These are phyloP conservation scores for Endomychus coccineus DNA, from an alignment of 2,888 invertebrate species.

Conservation along the genomic window DNA sequence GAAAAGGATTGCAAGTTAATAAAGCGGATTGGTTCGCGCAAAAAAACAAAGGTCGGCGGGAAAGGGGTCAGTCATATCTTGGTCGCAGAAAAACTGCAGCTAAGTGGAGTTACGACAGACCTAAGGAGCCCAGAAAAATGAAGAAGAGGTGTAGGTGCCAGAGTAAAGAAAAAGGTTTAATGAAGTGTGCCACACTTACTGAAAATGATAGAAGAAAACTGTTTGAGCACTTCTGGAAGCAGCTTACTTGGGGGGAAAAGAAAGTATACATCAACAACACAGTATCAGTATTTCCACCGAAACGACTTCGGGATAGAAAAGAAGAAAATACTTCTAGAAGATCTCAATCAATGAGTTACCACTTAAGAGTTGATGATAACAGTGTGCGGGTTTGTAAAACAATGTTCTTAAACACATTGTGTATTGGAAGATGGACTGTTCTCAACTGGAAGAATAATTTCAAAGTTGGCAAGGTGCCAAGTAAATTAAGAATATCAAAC, in stretches of 20 bases:
- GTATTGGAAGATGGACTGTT: slow-evolving; percentile 5
- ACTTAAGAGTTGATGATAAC: slow-evolving; percentile 1
- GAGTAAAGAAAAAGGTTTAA: slow-evolving; percentile 10
- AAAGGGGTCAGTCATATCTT: slow-evolving; percentile 15
- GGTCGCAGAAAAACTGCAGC: slow-evolving; percentile 16
- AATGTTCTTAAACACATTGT: slow-evolving; percentile 5
- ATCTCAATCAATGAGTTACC: slow-evolving; percentile 4
- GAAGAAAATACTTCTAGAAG: slow-evolving; percentile 9
- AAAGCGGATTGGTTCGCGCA: slow-evolving; percentile 14
- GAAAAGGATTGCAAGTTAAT: slow-evolving; percentile 14
- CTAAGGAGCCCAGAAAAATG: slow-evolving; percentile 13
- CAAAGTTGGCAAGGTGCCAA: no score
- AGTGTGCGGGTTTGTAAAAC: not conserved
- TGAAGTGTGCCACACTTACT: slow-evolving; percentile 13
- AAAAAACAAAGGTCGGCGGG: slow-evolving; percentile 15
- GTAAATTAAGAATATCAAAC: no score
- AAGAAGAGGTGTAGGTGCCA: slow-evolving; percentile 14
- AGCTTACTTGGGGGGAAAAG: slow-evolving; percentile 14
- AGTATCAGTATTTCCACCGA: slow-evolving; percentile 11
- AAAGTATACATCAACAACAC: slow-evolving; percentile 13
- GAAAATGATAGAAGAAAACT: slow-evolving; percentile 11
- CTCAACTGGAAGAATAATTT: no score
- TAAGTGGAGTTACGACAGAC: slow-evolving; percentile 16
- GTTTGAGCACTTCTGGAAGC: slow-evolving; percentile 14
- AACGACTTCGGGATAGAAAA: slow-evolving; percentile 14